These are phyloP conservation scores for Drosophila kikkawai DNA, from an alignment of 1,140 invertebrate species.

Conservation along the genomic window DNA sequence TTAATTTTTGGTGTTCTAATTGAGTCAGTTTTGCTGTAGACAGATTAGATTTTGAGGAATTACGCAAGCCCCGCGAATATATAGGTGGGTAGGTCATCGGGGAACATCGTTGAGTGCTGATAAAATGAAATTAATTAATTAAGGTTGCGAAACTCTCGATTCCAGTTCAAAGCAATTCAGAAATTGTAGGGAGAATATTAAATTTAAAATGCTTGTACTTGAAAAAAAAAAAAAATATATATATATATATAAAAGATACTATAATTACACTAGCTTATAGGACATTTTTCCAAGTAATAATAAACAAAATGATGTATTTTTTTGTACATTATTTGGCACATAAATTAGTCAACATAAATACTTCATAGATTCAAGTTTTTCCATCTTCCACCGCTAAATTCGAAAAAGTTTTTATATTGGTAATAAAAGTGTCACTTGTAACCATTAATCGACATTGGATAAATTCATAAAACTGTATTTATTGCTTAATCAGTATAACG, in stretches of 20 bases:
- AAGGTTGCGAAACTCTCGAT: background rate
- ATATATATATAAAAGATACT: too few relatives aligned
- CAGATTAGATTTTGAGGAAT: slow-evolving; percentile 26
- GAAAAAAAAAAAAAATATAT: background rate
- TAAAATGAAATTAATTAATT: slow-evolving; percentile 4
- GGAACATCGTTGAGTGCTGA: background rate
- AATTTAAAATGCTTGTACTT: background rate
- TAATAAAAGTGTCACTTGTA: slow-evolving; percentile 66
- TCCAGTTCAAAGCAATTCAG: background rate
- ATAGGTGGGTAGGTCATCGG: slow-evolving; percentile 27
- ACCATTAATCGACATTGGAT: slow-evolving; percentile 47
- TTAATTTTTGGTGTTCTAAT: slow-evolving; percentile 28
- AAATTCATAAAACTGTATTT: slow-evolving; percentile 61
- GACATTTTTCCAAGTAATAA: background rate
- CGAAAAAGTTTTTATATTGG: slow-evolving; percentile 58
- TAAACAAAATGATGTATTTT: background rate
- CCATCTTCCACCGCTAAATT: slow-evolving; percentile 30
- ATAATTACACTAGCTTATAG: background rate
- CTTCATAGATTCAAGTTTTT: slow-evolving; percentile 7
- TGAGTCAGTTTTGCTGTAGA: slow-evolving; percentile 13
- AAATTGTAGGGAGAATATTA: background rate
- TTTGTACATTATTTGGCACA: background rate
- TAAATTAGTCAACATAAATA: background rate
- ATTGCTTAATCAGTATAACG: slow-evolving; percentile 73
- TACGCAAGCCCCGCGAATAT: slow-evolving; percentile 8